Evolutionary conservation across 2,888 invertebrate genomes (phyloP).

Genomic region (Phortica magna): DNA sequence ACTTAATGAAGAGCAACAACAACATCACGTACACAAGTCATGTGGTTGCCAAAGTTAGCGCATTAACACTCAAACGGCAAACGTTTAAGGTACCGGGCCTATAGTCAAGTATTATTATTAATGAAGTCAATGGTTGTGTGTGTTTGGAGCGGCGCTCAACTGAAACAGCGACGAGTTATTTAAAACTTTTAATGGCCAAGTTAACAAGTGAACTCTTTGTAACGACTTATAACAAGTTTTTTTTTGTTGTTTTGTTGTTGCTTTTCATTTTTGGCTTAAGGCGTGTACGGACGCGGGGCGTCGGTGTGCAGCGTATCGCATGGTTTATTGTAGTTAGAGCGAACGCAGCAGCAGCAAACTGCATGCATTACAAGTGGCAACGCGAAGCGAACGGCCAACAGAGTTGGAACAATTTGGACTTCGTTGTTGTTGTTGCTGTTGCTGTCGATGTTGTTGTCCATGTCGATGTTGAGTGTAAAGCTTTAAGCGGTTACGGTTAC

Average conservation of each 20-base stretch:
- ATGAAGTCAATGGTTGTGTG: no score
- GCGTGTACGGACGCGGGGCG: background rate
- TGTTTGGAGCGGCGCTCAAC: no score
- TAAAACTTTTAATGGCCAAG: conserved; percentile 23
- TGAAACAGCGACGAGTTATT: background rate
- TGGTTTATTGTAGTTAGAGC: conserved; percentile 4
- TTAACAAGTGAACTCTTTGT: conserved; percentile 27
- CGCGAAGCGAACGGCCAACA: background rate
- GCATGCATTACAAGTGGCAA: background rate
- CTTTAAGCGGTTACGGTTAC: background rate
- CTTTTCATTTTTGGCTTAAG: background rate
- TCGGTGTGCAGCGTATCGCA: background rate
- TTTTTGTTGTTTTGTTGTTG: background rate
- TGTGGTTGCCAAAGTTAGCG: conserved; percentile 29
- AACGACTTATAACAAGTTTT: conserved; percentile 28
- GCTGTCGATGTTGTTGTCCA: no score
- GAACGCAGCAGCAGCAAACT: conserved; percentile 1
- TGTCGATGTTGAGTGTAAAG: no score
- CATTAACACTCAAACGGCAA: no score
- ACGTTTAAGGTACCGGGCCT: no score
- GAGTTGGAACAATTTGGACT: background rate
- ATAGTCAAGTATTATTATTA: no score
- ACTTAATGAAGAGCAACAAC: conserved; percentile 46
- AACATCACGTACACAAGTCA: conserved; percentile 34
- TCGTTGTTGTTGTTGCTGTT: background rate